Base-by-base conservation (phyloP, 2,888 invertebrate species). In the Apamea sordens region DNA sequence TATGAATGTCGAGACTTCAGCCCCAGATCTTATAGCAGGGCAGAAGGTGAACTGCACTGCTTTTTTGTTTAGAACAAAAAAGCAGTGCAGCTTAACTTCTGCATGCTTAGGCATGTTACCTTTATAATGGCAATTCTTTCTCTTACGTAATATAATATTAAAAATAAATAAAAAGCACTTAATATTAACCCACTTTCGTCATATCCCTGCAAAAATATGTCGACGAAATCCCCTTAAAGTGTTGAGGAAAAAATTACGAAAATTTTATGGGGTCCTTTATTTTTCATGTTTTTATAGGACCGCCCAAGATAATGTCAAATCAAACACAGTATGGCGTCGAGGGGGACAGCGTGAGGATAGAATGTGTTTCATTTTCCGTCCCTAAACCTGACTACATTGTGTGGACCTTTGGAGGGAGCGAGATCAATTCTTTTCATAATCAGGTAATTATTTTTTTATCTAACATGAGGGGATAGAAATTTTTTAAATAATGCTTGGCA, bases 341-440 rank as follows among this genome's bases (percentile, higher is more conserved):
- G 86, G 98, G 98, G 18, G 98, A 98, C 91, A 98, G 97, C 79
- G 98, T 98, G 21, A 97, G 98, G 92, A 97, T 99, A 72, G 99
- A 99, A 94, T 99, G 99, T 94, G 97, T 98, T 68, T 98, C 99
- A 13, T 98, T 98, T 93, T 98, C 99, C 76, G 98, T 99, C 79
- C 99, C 99, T 3, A 98, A 98, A 90, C 99, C 99, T 0, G 98
- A 98, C 86, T 97, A 98, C 83, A 98, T 99, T 68, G 96, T 98
- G 56, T 99, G 99, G 99, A 98, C 98, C 36, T 98, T 98, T 91
- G 98, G 98, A 88, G 99, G 98, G 21, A 97, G 97, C 83, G 98
- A 98, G 94, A 98, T 99, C 85, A 98, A 98, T 94, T 96, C 96
- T 1, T 97, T 98, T 88, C 97, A 97, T 90, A 97, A 98, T 91